Percentiles rank a stretch among this genome's conserved stretches.
phyloP scores from a whole-genome alignment of 2,113 vertebrate genomes.

The Accipiter cooperii region DNA sequence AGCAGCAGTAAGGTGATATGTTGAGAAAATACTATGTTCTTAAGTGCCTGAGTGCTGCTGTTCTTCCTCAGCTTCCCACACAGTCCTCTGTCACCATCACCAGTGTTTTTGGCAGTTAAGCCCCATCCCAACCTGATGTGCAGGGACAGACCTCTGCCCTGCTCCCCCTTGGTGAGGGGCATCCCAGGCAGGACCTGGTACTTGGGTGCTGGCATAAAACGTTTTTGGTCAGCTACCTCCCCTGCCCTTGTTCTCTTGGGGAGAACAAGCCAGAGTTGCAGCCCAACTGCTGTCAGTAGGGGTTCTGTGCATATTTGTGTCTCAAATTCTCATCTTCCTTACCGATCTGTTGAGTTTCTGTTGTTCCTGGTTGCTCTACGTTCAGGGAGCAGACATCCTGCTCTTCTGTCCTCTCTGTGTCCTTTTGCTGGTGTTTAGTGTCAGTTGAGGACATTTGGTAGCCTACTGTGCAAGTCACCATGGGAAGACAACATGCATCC shows the following conservation, averaged over 20 bases:
- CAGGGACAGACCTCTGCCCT: no score
- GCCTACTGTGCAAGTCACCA: not conserved
- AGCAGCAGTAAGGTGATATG: conserved; percentile 9
- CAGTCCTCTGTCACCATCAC: not conserved
- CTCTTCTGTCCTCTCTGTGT: not conserved
- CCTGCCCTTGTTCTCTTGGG: not conserved
- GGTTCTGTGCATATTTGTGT: not conserved
- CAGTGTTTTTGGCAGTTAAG: not conserved
- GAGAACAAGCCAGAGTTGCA: not conserved
- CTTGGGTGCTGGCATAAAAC: not conserved
- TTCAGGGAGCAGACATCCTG: not conserved
- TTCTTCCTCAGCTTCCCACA: not conserved
- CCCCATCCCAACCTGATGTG: not conserved
- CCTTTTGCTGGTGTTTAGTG: not conserved
- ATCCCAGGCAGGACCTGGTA: not conserved
- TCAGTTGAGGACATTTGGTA: not conserved
- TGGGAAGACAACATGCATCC: not conserved
- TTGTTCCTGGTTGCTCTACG: rapidly evolving
- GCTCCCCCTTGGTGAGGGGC: not conserved
- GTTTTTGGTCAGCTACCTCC: rapidly evolving
- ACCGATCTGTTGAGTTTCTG: not conserved
- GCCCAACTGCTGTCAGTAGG: not conserved
- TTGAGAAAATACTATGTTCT: conserved; percentile 20
- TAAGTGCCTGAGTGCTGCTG: not conserved
- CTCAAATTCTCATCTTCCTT: not conserved